Evolutionary conservation across 2,797 vertebrate genomes (phyloP), one percentile per base, ranked within the genome.

Genomic region (Pseudocheirus occidentalis): DNA sequence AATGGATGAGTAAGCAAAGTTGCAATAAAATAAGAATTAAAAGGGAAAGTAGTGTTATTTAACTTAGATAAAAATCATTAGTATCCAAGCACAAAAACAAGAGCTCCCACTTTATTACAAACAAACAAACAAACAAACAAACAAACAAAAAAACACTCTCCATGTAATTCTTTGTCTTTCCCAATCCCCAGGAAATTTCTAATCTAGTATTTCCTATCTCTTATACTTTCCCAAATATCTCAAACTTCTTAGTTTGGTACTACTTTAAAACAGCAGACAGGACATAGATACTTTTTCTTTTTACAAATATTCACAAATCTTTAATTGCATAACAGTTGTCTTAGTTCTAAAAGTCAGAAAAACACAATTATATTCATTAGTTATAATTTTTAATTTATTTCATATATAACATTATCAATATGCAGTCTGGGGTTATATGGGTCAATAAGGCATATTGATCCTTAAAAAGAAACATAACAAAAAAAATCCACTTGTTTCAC

Each of bases 1-100:
- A 94, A 94, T 53, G 96, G 59, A 94, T n/a, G 0, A 96, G 93
- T 94, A 54, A 91, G 66, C 3, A 97, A 95, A 95, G 58, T 13
- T 58, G 16, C 55, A 97, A 87, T 5, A 93, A 73, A 97, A 92
- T 34, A 91, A 54, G 34, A 50, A 14, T 97, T 81, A 94, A 53
- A 62, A 90, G 11, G 28, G 50, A 95, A 91, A 94, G 94, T 91
- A 89, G 28, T 94, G 90, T 90, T 1, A 92, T 55, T 12, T 6
- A 93, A 0, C 10, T 24, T 16, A 92, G 94, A 91, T n/a, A 90
- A 95, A 81, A 54, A 0, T 0, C 4, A 90, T 92, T 54, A 90
- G 40, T 91, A 52, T 58, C n/a, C 40, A 62, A 55, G 12, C 7
- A 62, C 58, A 56, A 93, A 58, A 27, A 0, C 11, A 31, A 91